Evolutionary conservation across 2,113 vertebrate species (phyloP).

Genomic region (Mus pahari): DNA sequence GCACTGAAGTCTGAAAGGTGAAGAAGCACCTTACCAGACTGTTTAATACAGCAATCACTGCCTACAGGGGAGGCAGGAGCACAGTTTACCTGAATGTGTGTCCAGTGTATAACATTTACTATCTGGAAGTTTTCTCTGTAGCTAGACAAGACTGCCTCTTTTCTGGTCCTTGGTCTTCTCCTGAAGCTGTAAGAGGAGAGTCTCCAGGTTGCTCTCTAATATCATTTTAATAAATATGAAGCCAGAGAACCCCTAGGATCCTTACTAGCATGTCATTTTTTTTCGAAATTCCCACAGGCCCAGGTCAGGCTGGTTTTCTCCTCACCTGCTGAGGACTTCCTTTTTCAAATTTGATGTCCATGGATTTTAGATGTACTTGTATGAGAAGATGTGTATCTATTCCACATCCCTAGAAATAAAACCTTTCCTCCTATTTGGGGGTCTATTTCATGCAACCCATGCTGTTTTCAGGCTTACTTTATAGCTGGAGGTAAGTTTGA

Average conservation of each 20-base stretch:
- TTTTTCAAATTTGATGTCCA: neutral
- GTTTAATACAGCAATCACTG: neutral
- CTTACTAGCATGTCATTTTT: rapidly evolving
- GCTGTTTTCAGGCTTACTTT: neutral
- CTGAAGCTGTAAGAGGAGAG: rapidly evolving
- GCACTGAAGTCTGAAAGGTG: neutral
- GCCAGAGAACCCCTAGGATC: neutral
- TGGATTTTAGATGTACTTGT: neutral
- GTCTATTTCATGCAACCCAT: neutral
- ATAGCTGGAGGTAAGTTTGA: neutral
- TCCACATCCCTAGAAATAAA: neutral
- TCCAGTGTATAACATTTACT: neutral
- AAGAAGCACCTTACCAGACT: neutral
- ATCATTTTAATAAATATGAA: neutral
- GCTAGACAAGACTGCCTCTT: too few relatives aligned
- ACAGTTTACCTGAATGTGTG: neutral
- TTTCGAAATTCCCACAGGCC: too few relatives aligned
- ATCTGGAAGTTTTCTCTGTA: neutral
- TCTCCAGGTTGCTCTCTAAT: neutral
- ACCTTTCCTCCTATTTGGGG: too few relatives aligned
- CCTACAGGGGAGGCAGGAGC: rapidly evolving
- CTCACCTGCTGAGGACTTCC: too few relatives aligned
- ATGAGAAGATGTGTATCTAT: neutral
- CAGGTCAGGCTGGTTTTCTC: neutral
- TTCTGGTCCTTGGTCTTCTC: neutral